Percentiles rank a stretch among this genome's conserved stretches.
phyloP scores from a whole-genome alignment of 2,113 vertebrate genomes.

The Climacteris rufus region DNA sequence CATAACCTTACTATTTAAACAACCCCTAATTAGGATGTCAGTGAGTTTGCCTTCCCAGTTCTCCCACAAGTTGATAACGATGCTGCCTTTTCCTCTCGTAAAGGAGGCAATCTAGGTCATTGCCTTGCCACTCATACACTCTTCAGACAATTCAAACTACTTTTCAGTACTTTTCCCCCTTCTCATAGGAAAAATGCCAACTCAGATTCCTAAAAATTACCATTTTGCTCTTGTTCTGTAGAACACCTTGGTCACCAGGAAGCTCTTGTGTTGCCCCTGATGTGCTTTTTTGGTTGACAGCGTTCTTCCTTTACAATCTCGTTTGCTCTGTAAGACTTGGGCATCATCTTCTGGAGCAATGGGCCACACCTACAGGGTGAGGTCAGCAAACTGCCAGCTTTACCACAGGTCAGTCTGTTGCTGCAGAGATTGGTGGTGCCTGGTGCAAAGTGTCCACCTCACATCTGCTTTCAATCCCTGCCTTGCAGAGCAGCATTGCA shows the following conservation, averaged over 20 bases:
- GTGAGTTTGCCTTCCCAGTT: neutral
- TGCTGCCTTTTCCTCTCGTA: neutral
- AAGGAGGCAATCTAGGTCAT: neutral
- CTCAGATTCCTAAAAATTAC: neutral
- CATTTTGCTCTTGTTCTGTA: neutral
- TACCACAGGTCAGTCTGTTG: neutral
- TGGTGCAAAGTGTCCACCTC: neutral
- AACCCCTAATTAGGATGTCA: neutral
- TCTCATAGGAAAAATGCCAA: neutral
- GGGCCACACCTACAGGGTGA: neutral
- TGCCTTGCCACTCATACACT: neutral
- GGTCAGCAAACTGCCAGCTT: neutral
- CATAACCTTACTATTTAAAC: neutral
- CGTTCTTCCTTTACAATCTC: neutral
- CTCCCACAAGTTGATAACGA: neutral
- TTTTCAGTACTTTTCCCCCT: neutral
- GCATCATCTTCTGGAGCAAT: neutral
- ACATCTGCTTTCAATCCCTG: accelerated
- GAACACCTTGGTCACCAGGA: neutral
- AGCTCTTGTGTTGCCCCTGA: neutral
- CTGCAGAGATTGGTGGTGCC: neutral
- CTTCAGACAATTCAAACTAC: neutral
- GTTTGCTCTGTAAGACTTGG: neutral
- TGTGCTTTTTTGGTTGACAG: neutral
- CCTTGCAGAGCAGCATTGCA: neutral